phyloP scores from a whole-genome alignment of 30 jellyfish, hydroid and myxozoan genomes.

The Aurelia sp. region DNA sequence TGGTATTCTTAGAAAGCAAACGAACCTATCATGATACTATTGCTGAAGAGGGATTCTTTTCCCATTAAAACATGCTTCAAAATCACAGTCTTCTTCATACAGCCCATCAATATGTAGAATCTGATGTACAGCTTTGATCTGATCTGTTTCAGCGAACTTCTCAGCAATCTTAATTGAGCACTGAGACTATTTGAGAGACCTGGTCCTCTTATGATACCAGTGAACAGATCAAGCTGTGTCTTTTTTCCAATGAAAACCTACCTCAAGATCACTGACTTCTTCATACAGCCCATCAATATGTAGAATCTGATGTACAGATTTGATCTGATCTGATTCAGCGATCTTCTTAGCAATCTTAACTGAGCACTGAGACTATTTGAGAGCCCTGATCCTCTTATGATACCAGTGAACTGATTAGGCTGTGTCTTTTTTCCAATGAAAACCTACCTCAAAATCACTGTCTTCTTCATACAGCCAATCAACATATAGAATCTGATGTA shows the following conservation, averaged over 20 bases:
- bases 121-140: slow-evolving; percentile 86
- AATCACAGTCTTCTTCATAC: slow-evolving; percentile 48
- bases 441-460: slow-evolving; percentile 74
- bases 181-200: slow-evolving; percentile 34
- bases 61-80: slow-evolving; percentile 46
- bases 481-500: slow-evolving; percentile 87
- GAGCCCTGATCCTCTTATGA: too few species aligned
- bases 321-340: too few species aligned
- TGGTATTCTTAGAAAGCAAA: slow-evolving; percentile 38
- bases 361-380: too few species aligned
- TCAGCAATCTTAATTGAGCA: slow-evolving; percentile 74
- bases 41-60: too few species aligned
- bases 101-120: slow-evolving; percentile 84
- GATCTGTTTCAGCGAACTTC: slow-evolving; percentile 82
- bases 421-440: background rate
- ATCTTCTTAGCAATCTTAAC: too few species aligned
- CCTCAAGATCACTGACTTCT: too few species aligned
- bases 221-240: too few species aligned
- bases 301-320: too few species aligned
- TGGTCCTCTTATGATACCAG: too few species aligned
- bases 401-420: too few species aligned
- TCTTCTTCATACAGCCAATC: slow-evolving; percentile 77
- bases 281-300: too few species aligned
- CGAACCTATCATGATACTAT: too few species aligned
- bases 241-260: background rate